These are phyloP conservation scores for Clamator glandarius DNA, from an alignment of 2,797 vertebrate genomes.

Conservation along the genomic window DNA sequence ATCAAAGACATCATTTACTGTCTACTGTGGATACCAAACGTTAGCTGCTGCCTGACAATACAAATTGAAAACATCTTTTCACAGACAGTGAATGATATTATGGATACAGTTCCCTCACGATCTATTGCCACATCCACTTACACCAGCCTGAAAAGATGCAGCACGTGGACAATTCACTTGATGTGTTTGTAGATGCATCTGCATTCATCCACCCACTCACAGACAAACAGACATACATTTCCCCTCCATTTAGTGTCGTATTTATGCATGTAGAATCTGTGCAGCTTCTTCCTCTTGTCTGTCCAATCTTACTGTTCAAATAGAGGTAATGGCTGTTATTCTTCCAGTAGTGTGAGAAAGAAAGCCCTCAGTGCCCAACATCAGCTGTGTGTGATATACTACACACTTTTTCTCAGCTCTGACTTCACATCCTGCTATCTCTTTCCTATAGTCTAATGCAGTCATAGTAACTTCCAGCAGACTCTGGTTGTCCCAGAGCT, in stretches of 20 bases:
- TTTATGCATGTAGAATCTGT: background rate
- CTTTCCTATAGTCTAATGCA: background rate
- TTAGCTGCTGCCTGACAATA: background rate
- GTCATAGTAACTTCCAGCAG: background rate
- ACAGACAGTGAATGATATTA: background rate
- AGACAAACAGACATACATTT: background rate
- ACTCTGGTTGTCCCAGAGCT: background rate
- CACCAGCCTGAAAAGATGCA: background rate
- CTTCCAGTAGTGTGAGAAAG: background rate
- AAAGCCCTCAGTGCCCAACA: background rate
- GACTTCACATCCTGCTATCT: background rate
- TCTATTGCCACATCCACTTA: background rate
- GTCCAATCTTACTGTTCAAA: background rate
- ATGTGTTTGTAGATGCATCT: background rate
- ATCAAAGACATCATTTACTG: background rate
- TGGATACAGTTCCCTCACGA: background rate
- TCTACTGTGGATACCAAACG: background rate
- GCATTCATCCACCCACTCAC: background rate
- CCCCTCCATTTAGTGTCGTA: background rate
- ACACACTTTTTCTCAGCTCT: background rate
- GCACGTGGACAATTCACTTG: background rate
- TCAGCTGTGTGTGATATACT: accelerated
- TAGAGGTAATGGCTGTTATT: background rate
- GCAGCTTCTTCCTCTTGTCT: background rate
- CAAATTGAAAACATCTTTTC: background rate